Conservation (phyloP, 1,140 invertebrate genomes). For the Ceratina australensis region DNA sequence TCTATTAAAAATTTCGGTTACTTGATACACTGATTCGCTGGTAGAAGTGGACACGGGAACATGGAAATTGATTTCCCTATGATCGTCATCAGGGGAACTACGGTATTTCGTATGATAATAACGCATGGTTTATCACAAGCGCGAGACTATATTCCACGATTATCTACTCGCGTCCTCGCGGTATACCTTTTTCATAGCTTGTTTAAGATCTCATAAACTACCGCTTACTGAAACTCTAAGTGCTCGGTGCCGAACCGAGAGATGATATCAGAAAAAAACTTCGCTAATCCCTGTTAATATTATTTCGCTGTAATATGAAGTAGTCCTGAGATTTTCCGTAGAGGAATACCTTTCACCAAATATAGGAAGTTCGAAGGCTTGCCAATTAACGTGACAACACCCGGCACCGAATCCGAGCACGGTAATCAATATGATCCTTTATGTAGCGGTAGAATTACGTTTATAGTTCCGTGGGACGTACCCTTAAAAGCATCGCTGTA, state of each 20-base stretch:
- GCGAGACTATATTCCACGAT: slow-evolving; percentile 39
- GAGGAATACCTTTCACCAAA: no score
- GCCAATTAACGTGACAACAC: slow-evolving; percentile 3
- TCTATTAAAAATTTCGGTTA: no score
- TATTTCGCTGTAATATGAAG: no score
- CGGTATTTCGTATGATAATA: slow-evolving; percentile 30
- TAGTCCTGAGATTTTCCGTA: no score
- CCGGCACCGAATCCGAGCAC: not conserved
- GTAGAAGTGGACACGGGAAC: not conserved
- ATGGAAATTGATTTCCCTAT: slow-evolving; percentile 21
- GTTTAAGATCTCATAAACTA: slow-evolving; percentile 63
- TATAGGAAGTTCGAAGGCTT: no score
- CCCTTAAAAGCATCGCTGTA: slow-evolving; percentile 39
- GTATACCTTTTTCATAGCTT: slow-evolving; percentile 62
- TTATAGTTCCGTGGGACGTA: slow-evolving; percentile 23
- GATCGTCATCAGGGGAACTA: slow-evolving; percentile 35
- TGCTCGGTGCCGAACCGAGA: slow-evolving; percentile 37
- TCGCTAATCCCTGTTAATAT: no score
- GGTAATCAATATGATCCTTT: slow-evolving; percentile 36
- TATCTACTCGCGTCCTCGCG: slow-evolving; percentile 53
- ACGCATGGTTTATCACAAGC: slow-evolving; percentile 25
- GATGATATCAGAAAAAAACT: slow-evolving; percentile 25
- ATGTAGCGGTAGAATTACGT: slow-evolving; percentile 20
- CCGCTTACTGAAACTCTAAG: slow-evolving; percentile 56
- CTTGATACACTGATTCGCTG: no score